Evolutionary conservation across 1,140 invertebrate genomes (phyloP).

Genomic region (Bombus sylvicola): DNA sequence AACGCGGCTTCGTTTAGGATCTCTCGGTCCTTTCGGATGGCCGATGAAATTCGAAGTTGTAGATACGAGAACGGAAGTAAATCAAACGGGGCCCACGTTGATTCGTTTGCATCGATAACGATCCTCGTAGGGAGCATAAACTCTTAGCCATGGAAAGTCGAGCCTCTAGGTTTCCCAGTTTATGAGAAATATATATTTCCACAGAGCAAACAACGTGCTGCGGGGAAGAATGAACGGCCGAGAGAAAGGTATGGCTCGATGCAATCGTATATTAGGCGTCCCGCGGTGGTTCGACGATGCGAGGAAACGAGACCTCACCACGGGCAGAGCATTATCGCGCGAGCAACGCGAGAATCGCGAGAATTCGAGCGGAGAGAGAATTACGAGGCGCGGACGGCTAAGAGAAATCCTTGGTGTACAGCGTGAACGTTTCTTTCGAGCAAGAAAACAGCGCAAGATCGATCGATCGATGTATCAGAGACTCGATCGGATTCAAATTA

Average conservation of each 20-base stretch:
- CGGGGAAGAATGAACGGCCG: constrained; percentile 34
- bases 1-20: constrained; percentile 9
- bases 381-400: constrained; percentile 54
- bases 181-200: constrained; percentile 39
- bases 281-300: constrained; percentile 37
- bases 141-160: background rate
- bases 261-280: constrained; percentile 34
- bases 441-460: background rate
- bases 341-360: constrained; percentile 50
- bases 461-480: constrained; percentile 27
- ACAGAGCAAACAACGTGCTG: constrained; percentile 3
- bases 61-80: constrained; percentile 20
- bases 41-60: constrained; percentile 21
- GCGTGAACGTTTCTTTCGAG: constrained; percentile 14
- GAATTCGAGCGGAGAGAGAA: constrained; percentile 71
- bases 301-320: constrained; percentile 47
- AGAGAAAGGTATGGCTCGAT: constrained; percentile 36
- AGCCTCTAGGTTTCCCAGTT: constrained; percentile 18
- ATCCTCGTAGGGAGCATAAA: background rate
- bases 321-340: constrained; percentile 39
- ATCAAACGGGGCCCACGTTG: constrained; percentile 25
- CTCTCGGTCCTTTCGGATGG: constrained; percentile 7
- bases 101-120: constrained; percentile 42
- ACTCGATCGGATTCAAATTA: constrained; percentile 52
- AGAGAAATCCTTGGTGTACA: constrained; percentile 38